A percentile compares a stretch with the other conserved stretches of the same genome.
phyloP scores from a whole-genome alignment of 2,888 invertebrate genomes.

The Microctonus hyperodae region DNA sequence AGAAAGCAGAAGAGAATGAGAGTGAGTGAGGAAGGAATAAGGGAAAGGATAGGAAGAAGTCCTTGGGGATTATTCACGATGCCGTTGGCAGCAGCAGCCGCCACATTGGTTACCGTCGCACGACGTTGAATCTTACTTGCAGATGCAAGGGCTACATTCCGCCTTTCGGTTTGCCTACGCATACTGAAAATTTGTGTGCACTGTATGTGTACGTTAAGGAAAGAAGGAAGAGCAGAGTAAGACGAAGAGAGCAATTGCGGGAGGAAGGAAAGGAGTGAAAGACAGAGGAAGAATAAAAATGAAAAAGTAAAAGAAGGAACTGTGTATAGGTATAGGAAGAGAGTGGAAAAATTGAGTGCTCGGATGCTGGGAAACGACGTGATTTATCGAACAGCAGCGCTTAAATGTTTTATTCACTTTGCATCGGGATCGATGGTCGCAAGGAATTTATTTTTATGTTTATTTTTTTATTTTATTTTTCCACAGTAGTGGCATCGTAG shows the following conservation, averaged over 20 bases:
- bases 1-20: not conserved
- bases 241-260: too few species aligned
- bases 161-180: constrained; percentile 39
- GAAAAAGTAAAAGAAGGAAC: not conserved
- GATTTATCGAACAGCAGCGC: constrained; percentile 21
- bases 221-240: too few species aligned
- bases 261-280: too few species aligned
- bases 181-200: constrained; percentile 39
- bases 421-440: constrained; percentile 2
- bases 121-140: constrained; percentile 41
- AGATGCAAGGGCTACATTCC: constrained; percentile 39
- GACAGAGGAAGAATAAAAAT: constrained; percentile 7
- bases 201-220: constrained; percentile 14
- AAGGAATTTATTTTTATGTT: not conserved
- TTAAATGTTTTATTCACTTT: constrained; percentile 18
- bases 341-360: constrained; percentile 33
- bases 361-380: constrained; percentile 32
- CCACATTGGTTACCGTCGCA: constrained; percentile 33
- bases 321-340: constrained; percentile 17
- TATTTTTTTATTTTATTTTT: not conserved
- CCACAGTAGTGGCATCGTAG: too few species aligned
- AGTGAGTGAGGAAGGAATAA: not conserved
- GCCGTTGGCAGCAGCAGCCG: constrained; percentile 17
- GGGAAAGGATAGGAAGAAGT: not conserved
- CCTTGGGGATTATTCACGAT: constrained; percentile 27